Conservation (phyloP, 35 echinoderm and acorn worm genomes). For the Stichopus chloronotus region DNA sequence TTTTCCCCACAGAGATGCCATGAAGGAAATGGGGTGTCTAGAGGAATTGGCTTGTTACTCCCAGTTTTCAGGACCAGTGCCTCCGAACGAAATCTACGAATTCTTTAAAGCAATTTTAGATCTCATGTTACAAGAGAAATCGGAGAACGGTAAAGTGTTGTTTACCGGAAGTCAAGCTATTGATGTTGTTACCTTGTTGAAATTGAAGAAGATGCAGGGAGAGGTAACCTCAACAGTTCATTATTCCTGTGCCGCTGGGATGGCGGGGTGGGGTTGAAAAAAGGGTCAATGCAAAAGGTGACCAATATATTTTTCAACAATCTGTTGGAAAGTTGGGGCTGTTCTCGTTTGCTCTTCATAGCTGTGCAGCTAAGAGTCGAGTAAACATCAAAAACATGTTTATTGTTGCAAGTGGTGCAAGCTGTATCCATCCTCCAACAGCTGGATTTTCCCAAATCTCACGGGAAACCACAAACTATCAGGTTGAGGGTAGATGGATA, state of each 20-base stretch:
- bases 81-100: conserved; percentile 50
- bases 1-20: conserved; percentile 47
- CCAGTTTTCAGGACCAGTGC: conserved; percentile 62
- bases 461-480: too few species aligned
- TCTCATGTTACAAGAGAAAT: conserved; percentile 67
- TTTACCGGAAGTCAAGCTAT: conserved; percentile 54
- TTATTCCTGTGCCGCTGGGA: not conserved
- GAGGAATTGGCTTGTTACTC: conserved; percentile 73
- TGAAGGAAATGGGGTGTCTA: conserved; percentile 36
- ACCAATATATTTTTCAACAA: too few species aligned
- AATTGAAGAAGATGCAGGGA: conserved; percentile 39
- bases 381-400: too few species aligned
- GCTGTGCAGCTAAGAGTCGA: too few species aligned
- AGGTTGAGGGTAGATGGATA: too few species aligned
- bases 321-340: too few species aligned
- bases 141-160: conserved; percentile 72
- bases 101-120: conserved; percentile 70
- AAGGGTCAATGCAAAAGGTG: too few species aligned
- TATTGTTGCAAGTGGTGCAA: too few species aligned
- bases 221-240: conserved; percentile 30
- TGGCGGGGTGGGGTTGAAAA: too few species aligned
- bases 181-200: conserved; percentile 53
- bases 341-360: too few species aligned
- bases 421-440: too few species aligned
- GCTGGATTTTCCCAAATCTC: too few species aligned